Evolutionary conservation across 1,140 invertebrate species (phyloP), one percentile per base, ranked within the genome.

Genomic region (Hirudo medicinalis): DNA sequence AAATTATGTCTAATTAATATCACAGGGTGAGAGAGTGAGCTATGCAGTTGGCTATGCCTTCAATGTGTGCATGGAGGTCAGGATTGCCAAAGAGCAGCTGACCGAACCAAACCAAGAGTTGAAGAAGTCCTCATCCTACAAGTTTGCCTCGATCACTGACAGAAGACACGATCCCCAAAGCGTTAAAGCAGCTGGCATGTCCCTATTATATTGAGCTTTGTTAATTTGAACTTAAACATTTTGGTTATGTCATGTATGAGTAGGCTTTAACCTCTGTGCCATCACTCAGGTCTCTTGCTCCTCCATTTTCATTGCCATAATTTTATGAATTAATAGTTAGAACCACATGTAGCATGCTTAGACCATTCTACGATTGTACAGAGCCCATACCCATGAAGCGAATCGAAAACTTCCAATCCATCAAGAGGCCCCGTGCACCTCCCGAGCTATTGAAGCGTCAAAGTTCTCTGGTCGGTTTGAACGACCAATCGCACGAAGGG

Each of bases 1-100:
- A 40, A 27, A 53, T 53, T 22, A 49, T n/a, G 19, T 25, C 20
- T 25, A 57, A 57, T 63, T n/a, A 13, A 49, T 8, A 53, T 25
- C 13, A 0, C 75, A 90, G 89, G 96, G 96, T 67, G 96, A 99
- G 84, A 86, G 96, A 71, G 83, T 99, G 71, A 97, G 93, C 78
- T 96, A 99, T 83, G 96, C 96, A 0, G 97, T 99, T 53, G 97
- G 97, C 17, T 99, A 96, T 86, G 95, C 97, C 67, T 99, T 99
- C 85, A 91, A 94, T 70, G 91, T 95, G 17, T 99, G 97, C 79
- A 82, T 99, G 73, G 96, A 99, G 81, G 87, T 91, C 75, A 99
- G 99, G 83, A 94, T 98, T 81, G 90, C 92, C 75, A 85, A 96
- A 73, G 97, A 99, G 78, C 94, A 99, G 82, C 11, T 63, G 3